Percentiles rank a stretch among this genome's conserved stretches.
Evolutionary conservation across 1,140 invertebrate genomes (phyloP).

Genomic region (Amphibalanus amphitrite): DNA sequence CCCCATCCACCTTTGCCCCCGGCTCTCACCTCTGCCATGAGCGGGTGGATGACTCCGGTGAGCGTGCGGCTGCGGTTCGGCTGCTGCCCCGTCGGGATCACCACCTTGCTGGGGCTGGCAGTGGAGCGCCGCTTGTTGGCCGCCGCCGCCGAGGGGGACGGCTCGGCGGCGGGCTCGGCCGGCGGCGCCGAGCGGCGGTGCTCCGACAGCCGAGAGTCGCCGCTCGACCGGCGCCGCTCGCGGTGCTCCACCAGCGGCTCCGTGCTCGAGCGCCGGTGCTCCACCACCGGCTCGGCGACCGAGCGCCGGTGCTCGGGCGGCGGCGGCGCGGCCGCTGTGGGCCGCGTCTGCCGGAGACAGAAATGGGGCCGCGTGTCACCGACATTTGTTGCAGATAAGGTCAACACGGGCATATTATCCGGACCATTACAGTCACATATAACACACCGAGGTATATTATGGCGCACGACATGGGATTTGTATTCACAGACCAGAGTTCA

Average conservation of each 20-base stretch:
- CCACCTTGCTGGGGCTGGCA: constrained; percentile 18
- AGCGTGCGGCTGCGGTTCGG: constrained; percentile 34
- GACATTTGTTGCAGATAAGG: no score
- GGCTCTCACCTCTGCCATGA: constrained; percentile 42
- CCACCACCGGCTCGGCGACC: background rate
- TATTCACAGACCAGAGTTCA: no score
- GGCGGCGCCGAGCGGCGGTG: background rate
- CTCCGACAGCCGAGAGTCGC: background rate
- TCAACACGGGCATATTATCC: no score
- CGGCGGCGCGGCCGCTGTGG: constrained; percentile 33
- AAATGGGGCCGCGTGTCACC: no score
- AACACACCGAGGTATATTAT: no score
- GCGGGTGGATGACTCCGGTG: constrained; percentile 41
- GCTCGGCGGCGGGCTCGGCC: background rate
- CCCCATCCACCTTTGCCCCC: background rate
- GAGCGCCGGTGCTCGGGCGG: constrained; percentile 20
- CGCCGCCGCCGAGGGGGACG: constrained; percentile 22
- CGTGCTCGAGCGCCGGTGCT: background rate
- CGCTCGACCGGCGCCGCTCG: background rate
- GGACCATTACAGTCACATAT: no score
- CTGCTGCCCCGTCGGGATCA: constrained; percentile 13
- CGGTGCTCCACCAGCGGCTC: background rate
- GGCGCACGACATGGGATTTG: no score
- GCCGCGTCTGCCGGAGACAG: constrained; percentile 29
- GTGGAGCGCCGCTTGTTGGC: constrained; percentile 23